Conservation (phyloP, 2,888 invertebrate genomes). For the Oscheius sp. region DNA sequence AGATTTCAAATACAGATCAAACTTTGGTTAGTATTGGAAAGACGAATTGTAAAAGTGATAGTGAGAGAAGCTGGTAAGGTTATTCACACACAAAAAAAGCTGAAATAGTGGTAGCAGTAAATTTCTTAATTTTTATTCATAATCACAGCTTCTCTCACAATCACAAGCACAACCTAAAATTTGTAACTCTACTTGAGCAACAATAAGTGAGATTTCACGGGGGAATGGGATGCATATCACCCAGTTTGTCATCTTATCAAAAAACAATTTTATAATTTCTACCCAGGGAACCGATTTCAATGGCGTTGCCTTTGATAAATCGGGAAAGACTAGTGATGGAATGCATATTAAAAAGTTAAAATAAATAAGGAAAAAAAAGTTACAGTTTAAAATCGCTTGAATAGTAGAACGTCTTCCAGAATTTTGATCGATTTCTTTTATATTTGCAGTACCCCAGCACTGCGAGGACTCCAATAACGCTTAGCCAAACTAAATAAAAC, state of each 20-base stretch:
- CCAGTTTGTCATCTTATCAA: not conserved
- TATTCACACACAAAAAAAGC: not conserved
- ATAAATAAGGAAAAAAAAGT: slow-evolving; percentile 46
- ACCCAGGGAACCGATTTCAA: not conserved
- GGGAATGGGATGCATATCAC: not conserved
- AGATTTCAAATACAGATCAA: too few species aligned
- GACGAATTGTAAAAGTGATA: not conserved
- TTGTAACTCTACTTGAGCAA: not conserved
- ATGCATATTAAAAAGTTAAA: slow-evolving; percentile 19
- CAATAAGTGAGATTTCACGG: not conserved
- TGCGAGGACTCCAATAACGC: slow-evolving; percentile 56
- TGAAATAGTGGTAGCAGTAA: not conserved
- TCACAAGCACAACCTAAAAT: not conserved
- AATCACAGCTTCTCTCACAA: slow-evolving; percentile 38
- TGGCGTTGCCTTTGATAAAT: not conserved
- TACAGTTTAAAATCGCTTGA: slow-evolving; percentile 72
- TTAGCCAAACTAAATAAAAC: slow-evolving; percentile 54
- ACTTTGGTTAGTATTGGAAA: not conserved
- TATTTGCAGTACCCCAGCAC: slow-evolving; percentile 69
- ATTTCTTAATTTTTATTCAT: slow-evolving; percentile 11
- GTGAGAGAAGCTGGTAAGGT: slow-evolving; percentile 31
- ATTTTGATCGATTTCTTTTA: slow-evolving; percentile 67
- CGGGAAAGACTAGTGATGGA: slow-evolving; percentile 4
- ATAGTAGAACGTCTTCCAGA: slow-evolving; percentile 73
- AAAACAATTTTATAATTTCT: too few species aligned